Conservation (phyloP, 2,888 invertebrate genomes). For the Agrotis segetum region DNA sequence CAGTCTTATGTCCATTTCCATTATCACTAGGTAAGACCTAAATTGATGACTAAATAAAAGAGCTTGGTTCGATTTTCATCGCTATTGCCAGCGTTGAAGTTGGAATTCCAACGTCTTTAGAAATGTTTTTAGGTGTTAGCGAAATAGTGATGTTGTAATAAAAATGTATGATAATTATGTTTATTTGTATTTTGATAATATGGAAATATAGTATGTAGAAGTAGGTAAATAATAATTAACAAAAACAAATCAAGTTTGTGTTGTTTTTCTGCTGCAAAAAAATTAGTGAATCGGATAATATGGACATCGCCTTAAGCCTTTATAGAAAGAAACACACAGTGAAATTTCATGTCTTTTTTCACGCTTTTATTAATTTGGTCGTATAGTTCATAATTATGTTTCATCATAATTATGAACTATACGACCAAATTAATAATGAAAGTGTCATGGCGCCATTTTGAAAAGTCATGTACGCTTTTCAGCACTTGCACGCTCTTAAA, state of each 20-base stretch:
- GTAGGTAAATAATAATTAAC: neutral
- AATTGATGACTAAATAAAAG: neutral
- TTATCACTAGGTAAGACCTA: neutral
- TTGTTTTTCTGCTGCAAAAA: conserved; percentile 1
- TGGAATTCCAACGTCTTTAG: neutral
- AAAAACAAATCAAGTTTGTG: neutral
- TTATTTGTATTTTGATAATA: conserved; percentile 40
- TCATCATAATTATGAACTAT: too few relatives aligned
- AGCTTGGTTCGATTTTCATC: neutral
- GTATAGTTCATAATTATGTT: too few relatives aligned
- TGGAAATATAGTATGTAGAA: neutral
- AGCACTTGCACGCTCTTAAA: too few relatives aligned
- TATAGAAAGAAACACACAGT: too few relatives aligned
- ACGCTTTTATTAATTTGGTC: too few relatives aligned
- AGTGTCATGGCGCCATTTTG: too few relatives aligned
- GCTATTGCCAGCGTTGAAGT: neutral
- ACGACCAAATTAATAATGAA: too few relatives aligned
- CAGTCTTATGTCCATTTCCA: conserved; percentile 3
- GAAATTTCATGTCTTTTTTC: too few relatives aligned
- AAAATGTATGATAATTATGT: conserved; percentile 4
- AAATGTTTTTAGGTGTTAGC: neutral
- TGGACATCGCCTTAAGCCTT: neutral
- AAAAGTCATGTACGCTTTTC: too few relatives aligned
- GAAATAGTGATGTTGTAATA: neutral
- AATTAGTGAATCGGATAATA: neutral